These are phyloP conservation scores for Thalassoma bifasciatum DNA, from an alignment of 2,113 vertebrate genomes.

Conservation along the genomic window DNA sequence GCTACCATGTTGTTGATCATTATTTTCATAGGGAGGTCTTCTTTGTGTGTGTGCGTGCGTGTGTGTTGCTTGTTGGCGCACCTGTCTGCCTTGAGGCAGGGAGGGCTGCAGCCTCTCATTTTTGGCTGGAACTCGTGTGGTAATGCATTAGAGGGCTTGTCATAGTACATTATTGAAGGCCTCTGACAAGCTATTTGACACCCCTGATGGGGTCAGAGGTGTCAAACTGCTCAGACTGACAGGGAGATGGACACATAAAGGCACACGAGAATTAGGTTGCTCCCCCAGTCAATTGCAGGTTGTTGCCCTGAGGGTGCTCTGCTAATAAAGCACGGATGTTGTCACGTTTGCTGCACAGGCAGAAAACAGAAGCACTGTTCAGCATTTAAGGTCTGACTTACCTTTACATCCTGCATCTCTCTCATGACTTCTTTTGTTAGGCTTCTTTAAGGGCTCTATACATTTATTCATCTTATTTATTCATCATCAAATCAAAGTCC, in stretches of 20 bases:
- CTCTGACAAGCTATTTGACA: slow-evolving; percentile 88
- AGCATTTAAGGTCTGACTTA: neutral
- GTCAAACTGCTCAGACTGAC: slow-evolving; percentile 74
- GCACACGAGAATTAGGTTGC: slow-evolving; percentile 63
- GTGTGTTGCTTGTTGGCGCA: slow-evolving; percentile 75
- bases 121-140: slow-evolving; percentile 83
- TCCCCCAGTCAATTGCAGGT: slow-evolving; percentile 67
- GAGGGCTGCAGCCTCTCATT: slow-evolving; percentile 81
- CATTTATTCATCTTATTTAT: too few species aligned
- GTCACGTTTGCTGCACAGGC: slow-evolving; percentile 26
- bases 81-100: slow-evolving; percentile 91
- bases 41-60: slow-evolving; percentile 20
- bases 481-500: neutral
- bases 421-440: neutral
- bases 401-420: neutral
- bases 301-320: slow-evolving; percentile 35
- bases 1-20: slow-evolving; percentile 8
- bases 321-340: slow-evolving; percentile 27
- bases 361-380: slow-evolving; percentile 23
- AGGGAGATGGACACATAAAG: slow-evolving; percentile 72
- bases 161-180: slow-evolving; percentile 87
- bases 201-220: slow-evolving; percentile 80
- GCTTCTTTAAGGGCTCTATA: too few species aligned
- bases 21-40: slow-evolving; percentile 27
- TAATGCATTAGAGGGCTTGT: slow-evolving; percentile 86